A percentile compares a stretch with the other conserved stretches of the same genome.
These are phyloP conservation scores for Cosmia trapezina DNA, from an alignment of 2,888 invertebrate genomes.

Conservation along the genomic window DNA sequence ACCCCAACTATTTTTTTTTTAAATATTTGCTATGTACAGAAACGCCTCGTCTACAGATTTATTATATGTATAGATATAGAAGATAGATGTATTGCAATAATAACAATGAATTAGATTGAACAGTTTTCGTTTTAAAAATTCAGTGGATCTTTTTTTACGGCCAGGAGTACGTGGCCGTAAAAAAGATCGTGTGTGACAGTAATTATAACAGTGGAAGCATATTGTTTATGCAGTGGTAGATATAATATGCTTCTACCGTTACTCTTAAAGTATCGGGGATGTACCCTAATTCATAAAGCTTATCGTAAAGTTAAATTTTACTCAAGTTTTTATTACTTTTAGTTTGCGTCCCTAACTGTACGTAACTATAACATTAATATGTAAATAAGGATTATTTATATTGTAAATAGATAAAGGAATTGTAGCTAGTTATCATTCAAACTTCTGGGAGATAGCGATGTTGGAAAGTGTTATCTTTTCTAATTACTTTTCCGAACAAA, in stretches of 20 bases:
- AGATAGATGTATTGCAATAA: background rate
- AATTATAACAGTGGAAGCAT: too few species aligned
- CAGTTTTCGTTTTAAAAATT: background rate
- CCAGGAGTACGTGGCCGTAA: background rate
- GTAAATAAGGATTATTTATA: constrained; percentile 63
- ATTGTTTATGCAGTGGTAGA: background rate
- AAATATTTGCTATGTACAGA: too few species aligned
- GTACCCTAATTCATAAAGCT: constrained; percentile 58
- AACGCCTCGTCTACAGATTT: too few species aligned
- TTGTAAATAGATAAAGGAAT: constrained; percentile 66
- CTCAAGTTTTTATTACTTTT: constrained; percentile 61
- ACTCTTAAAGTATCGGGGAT: constrained; percentile 28
- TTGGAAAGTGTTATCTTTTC: constrained; percentile 44
- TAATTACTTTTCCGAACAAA: constrained; percentile 34
- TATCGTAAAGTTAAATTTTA: constrained; percentile 58
- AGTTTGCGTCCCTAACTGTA: constrained; percentile 54
- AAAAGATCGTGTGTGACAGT: too few species aligned
- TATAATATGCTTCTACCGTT: constrained; percentile 14
- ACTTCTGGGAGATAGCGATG: constrained; percentile 58
- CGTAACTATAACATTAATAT: constrained; percentile 59
- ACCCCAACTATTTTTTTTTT: too few species aligned
- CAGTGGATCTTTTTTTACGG: background rate
- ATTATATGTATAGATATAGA: too few species aligned
- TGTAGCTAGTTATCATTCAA: constrained; percentile 65
- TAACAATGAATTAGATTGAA: background rate